Evolutionary conservation across 2,888 invertebrate genomes (phyloP), one percentile per base, ranked within the genome.

Genomic region (Polia nebulosa): DNA sequence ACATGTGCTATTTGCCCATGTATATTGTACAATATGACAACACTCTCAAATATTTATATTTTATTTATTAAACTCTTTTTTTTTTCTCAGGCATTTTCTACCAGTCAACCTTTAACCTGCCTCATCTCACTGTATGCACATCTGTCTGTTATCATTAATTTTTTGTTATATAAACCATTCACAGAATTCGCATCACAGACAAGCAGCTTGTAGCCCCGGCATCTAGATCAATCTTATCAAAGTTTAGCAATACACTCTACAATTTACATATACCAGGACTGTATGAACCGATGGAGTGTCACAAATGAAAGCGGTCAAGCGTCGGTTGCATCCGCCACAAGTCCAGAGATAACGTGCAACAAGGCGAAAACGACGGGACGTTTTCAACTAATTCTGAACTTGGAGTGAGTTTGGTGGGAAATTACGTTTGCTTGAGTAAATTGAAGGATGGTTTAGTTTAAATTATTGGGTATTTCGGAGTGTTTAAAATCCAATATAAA

Each of bases 231-330:
- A 41, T 41, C 39, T 41, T 41, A 41, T 45, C 22, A 22, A 45
- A 45, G 13, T 45, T 45, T 22, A 22, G 22, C 22, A 41, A 45
- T 45, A 22, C 25, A 49, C 25, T 13, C 20, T 27, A 61, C 39
- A n/a, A 17, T 4, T n/a, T 41, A 7, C 7, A 5, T 15, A 20
- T 63, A 69, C 76, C 39, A 80, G 53, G 49, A 34, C 25, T 56
- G 68, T 58, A 63, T 15, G 60, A 65, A 25, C 71, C 89, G 83
- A 81, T 87, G 85, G 78, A 81, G 85, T 85, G 85, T 83, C 74
- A 89, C 86, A 83, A 89, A 90, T 73, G 84, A 44, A 77, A 51
- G 78, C 86, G 87, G 87, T 89, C 90, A 88, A 83, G 86, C 85
- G 86, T 63, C 61, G 56, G 56, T 73, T 80, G 85, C 87, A 86